A percentile compares a stretch with the other conserved stretches of the same genome.
phyloP scores from a whole-genome alignment of 2,888 invertebrate species.

The Nomada flava region DNA sequence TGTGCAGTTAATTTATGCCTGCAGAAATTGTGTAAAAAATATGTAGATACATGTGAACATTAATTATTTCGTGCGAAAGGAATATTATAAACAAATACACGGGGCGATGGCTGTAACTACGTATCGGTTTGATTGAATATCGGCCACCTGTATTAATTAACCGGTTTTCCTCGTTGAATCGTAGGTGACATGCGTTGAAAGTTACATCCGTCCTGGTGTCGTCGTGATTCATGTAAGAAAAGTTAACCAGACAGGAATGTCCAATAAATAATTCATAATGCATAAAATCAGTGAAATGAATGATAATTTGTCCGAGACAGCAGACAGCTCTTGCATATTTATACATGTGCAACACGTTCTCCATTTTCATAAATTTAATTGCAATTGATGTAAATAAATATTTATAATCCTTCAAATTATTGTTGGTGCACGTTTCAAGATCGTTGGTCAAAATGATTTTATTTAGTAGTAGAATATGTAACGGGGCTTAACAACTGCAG shows the following conservation, averaged over 20 bases:
- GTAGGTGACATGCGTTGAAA: constrained; percentile 11
- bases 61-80: neutral
- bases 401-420: neutral
- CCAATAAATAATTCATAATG: neutral
- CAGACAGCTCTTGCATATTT: neutral
- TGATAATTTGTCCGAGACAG: neutral
- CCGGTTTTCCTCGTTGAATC: constrained; percentile 11
- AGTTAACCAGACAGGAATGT: constrained; percentile 3
- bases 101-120: neutral
- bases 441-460: too few relatives aligned
- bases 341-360: too few relatives aligned
- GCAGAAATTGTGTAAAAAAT: neutral
- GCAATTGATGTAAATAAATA: neutral
- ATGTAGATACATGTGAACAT: neutral
- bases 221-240: neutral
- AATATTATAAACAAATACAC: neutral
- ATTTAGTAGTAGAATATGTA: too few relatives aligned
- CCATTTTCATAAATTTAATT: neutral
- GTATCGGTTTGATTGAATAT: constrained; percentile 8
- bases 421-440: too few relatives aligned
- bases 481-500: too few relatives aligned
- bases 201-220: constrained; percentile 9
- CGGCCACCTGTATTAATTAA: constrained; percentile 15
- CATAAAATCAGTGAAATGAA: neutral
- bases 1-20: neutral